These are phyloP conservation scores for Parnassius apollo DNA, from an alignment of 2,888 invertebrate species.

Conservation along the genomic window DNA sequence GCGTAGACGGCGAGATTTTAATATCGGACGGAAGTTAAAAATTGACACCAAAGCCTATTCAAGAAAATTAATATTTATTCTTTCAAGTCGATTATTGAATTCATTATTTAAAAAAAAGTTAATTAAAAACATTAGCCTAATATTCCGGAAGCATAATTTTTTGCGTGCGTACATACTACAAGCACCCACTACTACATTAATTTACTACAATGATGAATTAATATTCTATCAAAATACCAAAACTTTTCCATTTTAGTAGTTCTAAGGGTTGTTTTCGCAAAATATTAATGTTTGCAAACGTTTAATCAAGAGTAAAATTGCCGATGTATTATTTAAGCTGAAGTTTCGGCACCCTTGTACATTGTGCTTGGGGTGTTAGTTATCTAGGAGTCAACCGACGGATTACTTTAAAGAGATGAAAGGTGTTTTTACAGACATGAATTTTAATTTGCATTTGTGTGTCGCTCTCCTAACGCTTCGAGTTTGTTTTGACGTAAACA, in stretches of 20 bases:
- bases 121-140: too few species aligned
- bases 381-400: conserved; percentile 44
- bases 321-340: conserved; percentile 39
- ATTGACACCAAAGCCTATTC: too few species aligned
- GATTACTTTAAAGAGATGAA: conserved; percentile 65
- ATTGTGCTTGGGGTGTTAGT: conserved; percentile 45
- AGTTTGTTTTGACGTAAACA: conserved; percentile 35
- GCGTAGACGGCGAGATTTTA: too few species aligned
- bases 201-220: conserved; percentile 10
- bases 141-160: too few species aligned
- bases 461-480: conserved; percentile 30
- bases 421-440: conserved; percentile 66
- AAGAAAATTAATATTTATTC: too few species aligned
- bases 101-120: too few species aligned
- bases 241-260: conserved; percentile 8
- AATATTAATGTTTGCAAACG: conserved; percentile 10
- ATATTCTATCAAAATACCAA: conserved; percentile 15
- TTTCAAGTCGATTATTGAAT: too few species aligned
- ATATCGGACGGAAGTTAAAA: too few species aligned
- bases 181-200: background rate
- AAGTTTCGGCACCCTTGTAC: conserved; percentile 34
- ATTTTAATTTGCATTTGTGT: conserved; percentile 64
- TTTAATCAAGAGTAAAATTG: conserved; percentile 30
- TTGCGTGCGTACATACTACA: too few species aligned
- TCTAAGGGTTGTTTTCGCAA: conserved; percentile 9